Evolutionary conservation across 2,888 invertebrate genomes (phyloP), one percentile per base, ranked within the genome.

Genomic region (Troides aeacus): DNA sequence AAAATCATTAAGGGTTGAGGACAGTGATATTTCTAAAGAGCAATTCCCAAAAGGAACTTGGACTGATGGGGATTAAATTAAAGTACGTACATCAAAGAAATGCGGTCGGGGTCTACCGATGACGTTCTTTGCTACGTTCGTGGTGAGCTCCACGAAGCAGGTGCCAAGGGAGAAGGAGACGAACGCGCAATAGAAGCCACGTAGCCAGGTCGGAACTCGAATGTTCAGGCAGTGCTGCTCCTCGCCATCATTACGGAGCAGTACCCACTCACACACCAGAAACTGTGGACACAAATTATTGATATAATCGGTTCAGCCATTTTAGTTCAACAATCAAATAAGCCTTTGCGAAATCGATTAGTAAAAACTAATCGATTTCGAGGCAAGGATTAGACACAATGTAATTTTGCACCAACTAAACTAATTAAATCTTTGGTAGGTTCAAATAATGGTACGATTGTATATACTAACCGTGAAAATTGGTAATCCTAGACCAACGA

Each of bases 81-180:
- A 50, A 46, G 63, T 59, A 91, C 93, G 93, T 85, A 94, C 94
- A 74, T 94, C 94, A 82, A 98, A 94, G 89, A 99, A 99, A 87
- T 99, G 98, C 1, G 99, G 99, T 70, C 99, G 92, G 64, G 98
- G 94, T 73, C 99, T 94, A n/a, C 99, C 99, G 73, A 99, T 96
- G n/a, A 96, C 95, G 82, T 96, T 97, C 87, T 99, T 99, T 46
- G 97, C 96, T 72, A 98, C 94, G 84, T 99, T 98, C 7, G 97
- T 97, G 62, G 96, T 94, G n/a, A 98, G 87, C 81, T 97, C 97
- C n/a, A 95, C 95, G 78, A 96, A 94, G 68, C 95, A 96, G 10
- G 95, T 95, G 0, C 98, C 99, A 79, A 98, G 96, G 4, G 94
- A 94, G 85, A 98, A 98, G 39, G 96, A 93, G 0, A 95, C 95